Conservation (phyloP, 1,140 invertebrate species). For the Drosophila orosa region DNA sequence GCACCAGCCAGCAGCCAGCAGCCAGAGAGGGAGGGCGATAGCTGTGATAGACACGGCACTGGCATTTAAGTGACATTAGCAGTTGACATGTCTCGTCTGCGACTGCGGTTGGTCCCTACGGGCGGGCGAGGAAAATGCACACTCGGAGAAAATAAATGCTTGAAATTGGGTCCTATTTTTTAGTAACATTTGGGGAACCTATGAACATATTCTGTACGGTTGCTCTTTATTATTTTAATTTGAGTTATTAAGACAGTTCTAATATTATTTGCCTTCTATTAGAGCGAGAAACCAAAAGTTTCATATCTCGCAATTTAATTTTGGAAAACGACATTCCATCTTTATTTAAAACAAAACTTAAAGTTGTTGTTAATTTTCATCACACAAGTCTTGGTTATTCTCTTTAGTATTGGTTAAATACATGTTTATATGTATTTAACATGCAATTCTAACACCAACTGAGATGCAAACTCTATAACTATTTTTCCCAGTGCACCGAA, state of each 20-base stretch:
- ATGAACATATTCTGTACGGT: not conserved
- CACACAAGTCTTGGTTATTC: no score
- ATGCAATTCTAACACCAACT: not conserved
- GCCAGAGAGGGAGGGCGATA: constrained; percentile 3
- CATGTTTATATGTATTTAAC: no score
- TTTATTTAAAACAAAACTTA: no score
- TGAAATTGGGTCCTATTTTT: not conserved
- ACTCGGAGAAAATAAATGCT: constrained; percentile 8
- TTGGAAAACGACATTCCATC: not conserved
- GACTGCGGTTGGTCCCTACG: constrained; percentile 67
- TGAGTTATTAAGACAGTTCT: not conserved
- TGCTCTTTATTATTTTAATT: not conserved
- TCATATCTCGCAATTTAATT: not conserved
- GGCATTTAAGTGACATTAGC: constrained; percentile 74
- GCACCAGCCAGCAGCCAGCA: constrained; percentile 21
- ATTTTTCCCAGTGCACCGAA: constrained; percentile 2
- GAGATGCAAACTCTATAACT: not conserved
- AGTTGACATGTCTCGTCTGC: constrained; percentile 61
- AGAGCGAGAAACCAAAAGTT: not conserved
- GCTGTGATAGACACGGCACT: constrained; percentile 65
- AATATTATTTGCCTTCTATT: not conserved
- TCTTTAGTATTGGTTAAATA: no score
- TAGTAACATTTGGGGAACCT: not conserved
- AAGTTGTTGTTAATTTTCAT: no score
- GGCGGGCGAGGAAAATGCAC: constrained; percentile 21